Evolutionary conservation across 2,797 vertebrate genomes (phyloP), one percentile per base, ranked within the genome.

Genomic region (Sciurus vulgaris): DNA sequence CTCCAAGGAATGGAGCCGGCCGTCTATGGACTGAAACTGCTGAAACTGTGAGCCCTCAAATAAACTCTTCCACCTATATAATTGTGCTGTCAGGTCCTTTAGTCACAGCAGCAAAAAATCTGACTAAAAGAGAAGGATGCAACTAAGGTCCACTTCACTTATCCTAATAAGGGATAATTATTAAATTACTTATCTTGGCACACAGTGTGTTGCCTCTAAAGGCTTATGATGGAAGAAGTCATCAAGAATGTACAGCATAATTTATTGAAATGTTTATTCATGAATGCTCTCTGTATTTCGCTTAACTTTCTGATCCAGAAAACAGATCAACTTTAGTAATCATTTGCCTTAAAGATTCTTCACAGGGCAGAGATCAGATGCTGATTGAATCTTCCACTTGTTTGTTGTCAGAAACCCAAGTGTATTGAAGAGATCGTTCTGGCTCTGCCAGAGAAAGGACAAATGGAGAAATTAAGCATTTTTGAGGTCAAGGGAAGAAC

Each of bases 191-290:
- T 24, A 30, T 49, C n/a, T 51, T 82, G 73, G 4, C 30, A 59
- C 38, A 35, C 15, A 30, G 30, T 56, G 14, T 17, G 35, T 26
- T 74, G 22, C 10, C 47, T 78, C 33, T 56, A 89, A 91, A 65
- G 47, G 28, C 41, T 89, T 38, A 12, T 35, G 33, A 22, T 20
- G 0, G 20, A 54, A 56, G 28, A n/a, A 63, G 24, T 79, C 47
- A 61, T 67, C 49, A 86, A 38, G 82, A 90, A 92, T 86, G 7
- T 26, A 44, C 59, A 61, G 15, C n/a, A 84, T 22, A 22, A 13
- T 87, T 56, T 92, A 6, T 18, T 94, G 59, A 84, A n/a, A 91
- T 81, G 24, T 83, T 72, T 61, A 74, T 69, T 28, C 47, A 44
- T n/a, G 10, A 51, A 28, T 54, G 24, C 22, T 59, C 6, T 7